Conservation (phyloP, 1,140 invertebrate species). For the Conus betulinus region DNA sequence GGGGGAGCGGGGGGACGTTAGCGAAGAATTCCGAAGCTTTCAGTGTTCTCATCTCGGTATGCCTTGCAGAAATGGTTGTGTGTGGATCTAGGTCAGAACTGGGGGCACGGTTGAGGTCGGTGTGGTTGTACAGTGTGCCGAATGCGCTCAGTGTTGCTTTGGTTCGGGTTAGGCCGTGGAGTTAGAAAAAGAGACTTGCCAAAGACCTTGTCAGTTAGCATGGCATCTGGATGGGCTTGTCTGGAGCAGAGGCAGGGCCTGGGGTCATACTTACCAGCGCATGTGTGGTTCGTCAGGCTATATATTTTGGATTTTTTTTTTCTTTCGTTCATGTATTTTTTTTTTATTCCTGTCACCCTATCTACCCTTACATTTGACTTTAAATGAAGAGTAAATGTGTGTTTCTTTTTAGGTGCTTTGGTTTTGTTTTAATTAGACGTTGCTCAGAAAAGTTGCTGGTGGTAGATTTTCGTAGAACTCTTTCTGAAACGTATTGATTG, state of each 20-base stretch:
- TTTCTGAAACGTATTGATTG: too few relatives aligned
- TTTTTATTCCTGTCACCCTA: too few relatives aligned
- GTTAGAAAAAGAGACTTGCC: neutral
- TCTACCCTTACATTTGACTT: too few relatives aligned
- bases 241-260: neutral
- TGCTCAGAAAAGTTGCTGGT: too few relatives aligned
- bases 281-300: neutral
- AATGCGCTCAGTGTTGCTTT: conserved; percentile 18
- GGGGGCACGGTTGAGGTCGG: neutral
- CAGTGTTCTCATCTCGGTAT: conserved; percentile 2
- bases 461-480: too few relatives aligned
- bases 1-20: neutral
- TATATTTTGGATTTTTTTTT: neutral
- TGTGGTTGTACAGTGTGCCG: neutral
- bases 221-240: conserved; percentile 36
- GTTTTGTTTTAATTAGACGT: too few relatives aligned
- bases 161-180: neutral
- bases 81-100: neutral
- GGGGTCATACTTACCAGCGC: neutral
- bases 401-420: too few relatives aligned
- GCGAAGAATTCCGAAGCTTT: neutral
- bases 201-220: neutral
- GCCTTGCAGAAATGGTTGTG: neutral
- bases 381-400: too few relatives aligned
- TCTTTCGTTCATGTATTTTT: neutral